Conservation (phyloP, 1,140 invertebrate species). For the Dryas iulia region DNA sequence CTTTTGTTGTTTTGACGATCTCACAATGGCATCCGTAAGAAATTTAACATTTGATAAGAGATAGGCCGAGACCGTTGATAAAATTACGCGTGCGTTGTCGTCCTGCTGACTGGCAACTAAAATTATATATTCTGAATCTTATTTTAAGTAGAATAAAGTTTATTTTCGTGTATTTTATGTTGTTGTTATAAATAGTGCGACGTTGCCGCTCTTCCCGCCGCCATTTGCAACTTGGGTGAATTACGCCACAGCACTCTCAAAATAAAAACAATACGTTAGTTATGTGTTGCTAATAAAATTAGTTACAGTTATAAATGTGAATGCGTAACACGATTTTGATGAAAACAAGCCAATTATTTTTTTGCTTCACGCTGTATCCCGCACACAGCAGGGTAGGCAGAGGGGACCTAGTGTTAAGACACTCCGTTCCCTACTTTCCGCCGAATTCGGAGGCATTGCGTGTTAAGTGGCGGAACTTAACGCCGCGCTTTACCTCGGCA, state of each 20-base stretch:
- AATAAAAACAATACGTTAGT: constrained; percentile 70
- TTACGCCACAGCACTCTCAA: constrained; percentile 67
- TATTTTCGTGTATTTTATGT: background rate
- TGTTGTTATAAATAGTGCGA: constrained; percentile 27
- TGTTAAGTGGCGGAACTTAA: too few species aligned
- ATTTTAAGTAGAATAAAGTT: background rate
- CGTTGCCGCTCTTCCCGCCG: constrained; percentile 50
- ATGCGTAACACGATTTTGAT: background rate
- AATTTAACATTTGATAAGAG: constrained; percentile 46
- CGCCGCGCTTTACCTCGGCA: too few species aligned
- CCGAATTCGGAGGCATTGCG: too few species aligned
- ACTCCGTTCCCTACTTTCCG: too few species aligned
- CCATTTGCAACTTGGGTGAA: constrained; percentile 66
- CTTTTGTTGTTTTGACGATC: constrained; percentile 12
- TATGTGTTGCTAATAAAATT: constrained; percentile 49
- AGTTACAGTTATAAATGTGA: background rate
- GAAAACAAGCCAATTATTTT: background rate
- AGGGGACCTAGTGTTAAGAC: too few species aligned
- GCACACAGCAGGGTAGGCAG: too few species aligned
- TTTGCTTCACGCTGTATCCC: too few species aligned
- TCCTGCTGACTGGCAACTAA: constrained; percentile 31
- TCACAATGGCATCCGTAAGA: constrained; percentile 7
- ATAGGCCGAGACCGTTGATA: constrained; percentile 50
- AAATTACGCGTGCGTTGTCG: constrained; percentile 62
- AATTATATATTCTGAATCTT: background rate